Percentiles rank a stretch among this genome's conserved stretches.
These are phyloP conservation scores for Porites cylindrica DNA, from an alignment of 92 coral and sea anemone species.

Conservation along the genomic window DNA sequence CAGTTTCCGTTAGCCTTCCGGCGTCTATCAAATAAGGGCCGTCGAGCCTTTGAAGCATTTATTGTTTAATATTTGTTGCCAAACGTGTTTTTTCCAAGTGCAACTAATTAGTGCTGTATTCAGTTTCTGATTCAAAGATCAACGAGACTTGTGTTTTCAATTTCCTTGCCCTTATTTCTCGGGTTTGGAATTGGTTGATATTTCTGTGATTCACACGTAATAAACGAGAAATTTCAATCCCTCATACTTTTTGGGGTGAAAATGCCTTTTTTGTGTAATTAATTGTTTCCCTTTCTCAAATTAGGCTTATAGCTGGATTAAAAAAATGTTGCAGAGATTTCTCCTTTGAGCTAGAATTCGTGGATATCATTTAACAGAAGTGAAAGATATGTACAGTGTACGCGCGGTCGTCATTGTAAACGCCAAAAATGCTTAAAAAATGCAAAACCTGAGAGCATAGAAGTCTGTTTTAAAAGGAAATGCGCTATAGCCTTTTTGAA, in stretches of 20 bases:
- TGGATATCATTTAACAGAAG: no score
- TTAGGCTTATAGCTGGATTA: not conserved
- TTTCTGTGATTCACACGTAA: not conserved
- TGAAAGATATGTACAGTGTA: no score
- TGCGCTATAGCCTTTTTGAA: no score
- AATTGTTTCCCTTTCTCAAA: slow-evolving; percentile 28
- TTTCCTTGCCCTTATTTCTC: not conserved
- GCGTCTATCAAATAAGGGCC: not conserved
- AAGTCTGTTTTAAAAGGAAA: no score
- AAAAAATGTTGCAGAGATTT: no score
- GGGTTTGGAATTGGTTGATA: not conserved
- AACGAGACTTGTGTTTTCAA: not conserved
- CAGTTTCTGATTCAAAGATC: slow-evolving; percentile 7
- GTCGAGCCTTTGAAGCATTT: not conserved
- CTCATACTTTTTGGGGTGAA: not conserved
- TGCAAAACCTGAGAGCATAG: no score
- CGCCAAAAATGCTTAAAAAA: no score
- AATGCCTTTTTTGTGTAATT: not conserved
- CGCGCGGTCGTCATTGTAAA: no score
- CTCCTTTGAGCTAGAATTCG: no score
- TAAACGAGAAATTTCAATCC: not conserved
- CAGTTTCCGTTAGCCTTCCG: not conserved
- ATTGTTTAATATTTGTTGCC: not conserved
- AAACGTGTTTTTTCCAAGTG: not conserved
- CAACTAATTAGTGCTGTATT: not conserved